Conservation (phyloP, 1,140 invertebrate genomes). For the Megalopta genalis region DNA sequence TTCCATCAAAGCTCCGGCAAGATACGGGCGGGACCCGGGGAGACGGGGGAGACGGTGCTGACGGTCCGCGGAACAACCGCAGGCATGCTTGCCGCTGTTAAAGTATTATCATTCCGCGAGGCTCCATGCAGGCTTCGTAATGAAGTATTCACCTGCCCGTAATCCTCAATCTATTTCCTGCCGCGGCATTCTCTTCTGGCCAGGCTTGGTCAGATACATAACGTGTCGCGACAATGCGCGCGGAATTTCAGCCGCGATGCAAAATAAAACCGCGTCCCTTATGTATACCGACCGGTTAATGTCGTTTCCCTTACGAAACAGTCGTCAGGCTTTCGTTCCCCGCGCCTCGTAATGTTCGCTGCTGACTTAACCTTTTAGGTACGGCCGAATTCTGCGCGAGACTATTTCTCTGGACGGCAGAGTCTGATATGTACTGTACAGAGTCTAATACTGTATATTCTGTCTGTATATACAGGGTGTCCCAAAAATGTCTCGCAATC, state of each 20-base stretch:
- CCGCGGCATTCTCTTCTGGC: constrained; percentile 49
- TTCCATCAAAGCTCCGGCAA: background rate
- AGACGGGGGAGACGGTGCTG: background rate
- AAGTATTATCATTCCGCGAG: constrained; percentile 64
- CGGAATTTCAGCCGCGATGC: constrained; percentile 15
- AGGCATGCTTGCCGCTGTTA: constrained; percentile 48
- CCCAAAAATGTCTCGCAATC: too few relatives aligned
- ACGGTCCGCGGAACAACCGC: constrained; percentile 37
- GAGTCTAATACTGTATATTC: too few relatives aligned
- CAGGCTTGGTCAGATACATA: constrained; percentile 46
- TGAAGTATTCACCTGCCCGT: constrained; percentile 66
- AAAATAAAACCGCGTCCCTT: constrained; percentile 1
- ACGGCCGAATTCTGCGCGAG: too few relatives aligned
- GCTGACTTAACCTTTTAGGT: too few relatives aligned
- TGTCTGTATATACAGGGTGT: too few relatives aligned
- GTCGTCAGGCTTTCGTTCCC: background rate
- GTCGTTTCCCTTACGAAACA: constrained; percentile 14
- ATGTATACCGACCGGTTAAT: constrained; percentile 17
- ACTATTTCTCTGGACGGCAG: too few relatives aligned
- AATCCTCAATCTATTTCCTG: constrained; percentile 59
- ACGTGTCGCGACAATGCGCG: constrained; percentile 25
- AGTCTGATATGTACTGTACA: too few relatives aligned
- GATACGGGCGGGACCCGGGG: background rate
- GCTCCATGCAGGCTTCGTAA: constrained; percentile 58
- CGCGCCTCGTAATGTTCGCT: too few relatives aligned